phyloP scores from a whole-genome alignment of 2,888 invertebrate genomes.

The Campoplex capitator region DNA sequence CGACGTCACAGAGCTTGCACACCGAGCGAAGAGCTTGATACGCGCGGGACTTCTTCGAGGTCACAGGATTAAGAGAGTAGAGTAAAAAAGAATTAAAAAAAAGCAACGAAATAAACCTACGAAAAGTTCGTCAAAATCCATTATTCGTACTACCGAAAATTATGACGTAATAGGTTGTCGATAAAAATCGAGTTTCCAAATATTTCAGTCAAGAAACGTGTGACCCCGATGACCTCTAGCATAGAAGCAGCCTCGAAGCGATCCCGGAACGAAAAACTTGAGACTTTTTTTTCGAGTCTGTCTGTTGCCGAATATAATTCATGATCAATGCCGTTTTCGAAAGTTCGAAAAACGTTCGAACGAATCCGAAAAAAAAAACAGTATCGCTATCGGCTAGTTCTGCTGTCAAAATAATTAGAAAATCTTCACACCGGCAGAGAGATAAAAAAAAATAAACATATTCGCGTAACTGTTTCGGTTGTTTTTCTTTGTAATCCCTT shows the following conservation, averaged over 20 bases:
- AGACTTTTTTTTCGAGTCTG: no score
- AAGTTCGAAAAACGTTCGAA: no score
- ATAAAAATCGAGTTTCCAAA: background rate
- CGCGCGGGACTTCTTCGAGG: slow-evolving; percentile 63
- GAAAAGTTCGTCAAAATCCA: background rate
- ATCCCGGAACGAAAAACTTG: background rate
- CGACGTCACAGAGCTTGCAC: slow-evolving; percentile 56
- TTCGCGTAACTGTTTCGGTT: background rate
- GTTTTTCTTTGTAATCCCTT: no score
- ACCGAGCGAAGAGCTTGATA: slow-evolving; percentile 56
- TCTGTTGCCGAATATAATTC: background rate
- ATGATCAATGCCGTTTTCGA: background rate
- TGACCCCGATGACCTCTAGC: slow-evolving; percentile 12
- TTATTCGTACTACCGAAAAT: background rate
- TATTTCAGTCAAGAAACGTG: background rate
- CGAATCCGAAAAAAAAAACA: background rate
- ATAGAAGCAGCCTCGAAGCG: background rate
- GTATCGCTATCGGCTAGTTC: no score
- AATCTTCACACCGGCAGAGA: background rate
- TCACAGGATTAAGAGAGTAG: slow-evolving; percentile 49
- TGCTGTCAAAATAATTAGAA: background rate
- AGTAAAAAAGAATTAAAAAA: background rate
- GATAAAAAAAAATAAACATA: background rate
- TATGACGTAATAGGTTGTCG: background rate
- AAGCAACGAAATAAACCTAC: background rate